Conservation (phyloP, 2,797 vertebrate genomes). For the Rhynchotus rufescens region DNA sequence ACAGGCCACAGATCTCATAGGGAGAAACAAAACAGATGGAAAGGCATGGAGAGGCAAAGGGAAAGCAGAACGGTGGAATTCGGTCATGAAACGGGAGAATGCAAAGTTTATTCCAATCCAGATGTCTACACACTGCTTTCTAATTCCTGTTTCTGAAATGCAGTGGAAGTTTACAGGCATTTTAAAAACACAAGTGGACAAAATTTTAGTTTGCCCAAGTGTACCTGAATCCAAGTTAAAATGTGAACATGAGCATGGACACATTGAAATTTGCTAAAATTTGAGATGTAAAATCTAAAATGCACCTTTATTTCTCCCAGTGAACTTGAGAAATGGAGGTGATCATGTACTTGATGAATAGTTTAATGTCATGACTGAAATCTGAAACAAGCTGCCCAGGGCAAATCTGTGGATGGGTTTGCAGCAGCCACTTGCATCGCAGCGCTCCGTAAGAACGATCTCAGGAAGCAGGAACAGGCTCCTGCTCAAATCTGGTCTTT, state of each 20-base stretch:
- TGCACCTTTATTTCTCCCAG: neutral
- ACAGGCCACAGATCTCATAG: neutral
- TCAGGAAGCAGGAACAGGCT: neutral
- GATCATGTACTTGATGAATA: neutral
- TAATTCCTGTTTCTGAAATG: constrained; percentile 26
- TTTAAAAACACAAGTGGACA: neutral
- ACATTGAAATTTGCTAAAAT: neutral
- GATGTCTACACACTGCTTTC: neutral
- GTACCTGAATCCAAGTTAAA: neutral
- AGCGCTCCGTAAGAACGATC: neutral
- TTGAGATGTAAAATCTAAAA: neutral
- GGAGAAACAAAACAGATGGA: constrained; percentile 26
- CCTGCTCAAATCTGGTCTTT: neutral
- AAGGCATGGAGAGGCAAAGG: neutral
- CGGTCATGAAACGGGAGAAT: neutral
- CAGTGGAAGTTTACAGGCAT: neutral
- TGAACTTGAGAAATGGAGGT: neutral
- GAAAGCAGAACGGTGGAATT: neutral
- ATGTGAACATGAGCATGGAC: neutral
- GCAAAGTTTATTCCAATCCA: neutral
- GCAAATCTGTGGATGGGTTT: neutral
- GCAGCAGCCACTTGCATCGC: neutral
- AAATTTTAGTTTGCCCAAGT: neutral
- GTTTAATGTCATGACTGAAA: neutral
- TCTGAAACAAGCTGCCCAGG: neutral